phyloP scores from a whole-genome alignment of 2,113 vertebrate species.

The Conger conger region DNA sequence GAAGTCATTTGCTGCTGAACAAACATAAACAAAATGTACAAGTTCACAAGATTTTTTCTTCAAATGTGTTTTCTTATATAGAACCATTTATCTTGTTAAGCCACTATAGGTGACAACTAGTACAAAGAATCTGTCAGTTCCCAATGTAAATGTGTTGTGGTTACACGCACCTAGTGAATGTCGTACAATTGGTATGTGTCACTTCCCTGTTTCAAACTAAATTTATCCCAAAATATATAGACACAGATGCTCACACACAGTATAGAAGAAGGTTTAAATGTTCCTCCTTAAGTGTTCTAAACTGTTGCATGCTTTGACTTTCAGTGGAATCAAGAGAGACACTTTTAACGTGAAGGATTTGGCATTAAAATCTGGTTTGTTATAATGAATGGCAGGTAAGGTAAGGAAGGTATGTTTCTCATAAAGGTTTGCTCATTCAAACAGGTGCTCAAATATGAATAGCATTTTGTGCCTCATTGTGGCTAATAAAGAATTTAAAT shows the following conservation, averaged over 20 bases:
- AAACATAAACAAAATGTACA: slow-evolving; percentile 50
- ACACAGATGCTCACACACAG: not conserved
- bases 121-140: no score
- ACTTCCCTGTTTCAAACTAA: no score
- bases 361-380: slow-evolving; percentile 42
- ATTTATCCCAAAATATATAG: no score
- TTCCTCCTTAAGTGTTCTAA: not conserved
- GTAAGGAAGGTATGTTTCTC: slow-evolving; percentile 55
- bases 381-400: slow-evolving; percentile 57
- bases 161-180: no score
- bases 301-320: not conserved
- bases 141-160: no score
- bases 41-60: slow-evolving; percentile 22
- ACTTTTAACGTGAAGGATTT: slow-evolving; percentile 14
- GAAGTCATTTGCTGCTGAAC: slow-evolving; percentile 51
- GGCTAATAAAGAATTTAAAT: slow-evolving; percentile 53
- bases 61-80: no score
- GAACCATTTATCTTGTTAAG: no score
- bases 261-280: no score
- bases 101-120: no score
- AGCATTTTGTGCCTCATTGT: slow-evolving; percentile 61
- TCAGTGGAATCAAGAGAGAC: not conserved
- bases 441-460: slow-evolving; percentile 60
- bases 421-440: slow-evolving; percentile 66
- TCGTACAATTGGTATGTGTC: no score